Conservation (phyloP, 2,113 vertebrate species). For the Psilopogon haemacephalus region DNA sequence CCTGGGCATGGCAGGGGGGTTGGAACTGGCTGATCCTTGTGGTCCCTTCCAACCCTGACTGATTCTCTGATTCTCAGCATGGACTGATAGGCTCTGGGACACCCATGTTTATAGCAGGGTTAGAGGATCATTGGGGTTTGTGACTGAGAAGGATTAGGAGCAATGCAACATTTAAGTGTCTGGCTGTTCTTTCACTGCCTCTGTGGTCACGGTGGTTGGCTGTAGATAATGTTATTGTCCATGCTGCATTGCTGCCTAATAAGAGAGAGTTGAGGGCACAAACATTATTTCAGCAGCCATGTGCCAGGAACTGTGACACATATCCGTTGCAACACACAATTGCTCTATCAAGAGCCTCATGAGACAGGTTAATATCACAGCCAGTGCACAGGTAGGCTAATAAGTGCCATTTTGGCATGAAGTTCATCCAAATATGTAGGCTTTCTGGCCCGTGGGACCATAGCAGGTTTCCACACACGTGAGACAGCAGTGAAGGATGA, state of each 20-base stretch:
- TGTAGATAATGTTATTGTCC: background rate
- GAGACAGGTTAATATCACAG: background rate
- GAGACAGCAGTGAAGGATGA: background rate
- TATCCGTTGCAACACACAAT: background rate
- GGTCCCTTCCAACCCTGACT: too few species aligned
- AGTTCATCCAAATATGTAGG: background rate
- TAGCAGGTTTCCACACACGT: background rate
- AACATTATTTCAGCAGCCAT: background rate
- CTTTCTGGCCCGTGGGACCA: background rate
- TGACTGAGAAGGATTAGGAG: background rate
- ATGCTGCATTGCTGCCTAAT: background rate
- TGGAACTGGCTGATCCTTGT: too few species aligned
- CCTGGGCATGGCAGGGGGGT: too few species aligned
- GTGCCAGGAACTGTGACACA: conserved; percentile 9
- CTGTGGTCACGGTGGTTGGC: background rate
- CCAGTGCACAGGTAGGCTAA: background rate
- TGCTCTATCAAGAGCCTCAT: background rate
- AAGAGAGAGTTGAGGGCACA: background rate
- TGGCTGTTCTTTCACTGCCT: background rate
- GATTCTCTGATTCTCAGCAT: too few species aligned
- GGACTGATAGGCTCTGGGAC: background rate
- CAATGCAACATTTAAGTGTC: background rate
- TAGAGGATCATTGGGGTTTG: background rate
- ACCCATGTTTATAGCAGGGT: background rate
- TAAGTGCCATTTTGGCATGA: background rate